These are phyloP conservation scores for Eulemur rubriventer DNA, from an alignment of 2,797 vertebrate genomes.

Conservation along the genomic window DNA sequence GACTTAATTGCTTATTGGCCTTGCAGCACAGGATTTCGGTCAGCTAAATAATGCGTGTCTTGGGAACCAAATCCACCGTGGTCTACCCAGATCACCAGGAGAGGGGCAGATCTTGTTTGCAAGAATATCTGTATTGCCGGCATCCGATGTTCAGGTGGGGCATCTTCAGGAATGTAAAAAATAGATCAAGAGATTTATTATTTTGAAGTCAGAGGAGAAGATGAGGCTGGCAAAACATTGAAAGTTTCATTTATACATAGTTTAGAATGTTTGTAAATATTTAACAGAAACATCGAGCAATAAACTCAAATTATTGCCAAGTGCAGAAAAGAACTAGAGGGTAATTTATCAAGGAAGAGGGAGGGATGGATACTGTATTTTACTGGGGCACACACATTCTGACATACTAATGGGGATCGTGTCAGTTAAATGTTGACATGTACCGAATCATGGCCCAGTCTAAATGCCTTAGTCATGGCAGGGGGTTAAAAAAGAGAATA, in stretches of 20 bases:
- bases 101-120: constrained; percentile 19
- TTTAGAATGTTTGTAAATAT: constrained; percentile 77
- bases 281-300: constrained; percentile 64
- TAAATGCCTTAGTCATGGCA: constrained; percentile 84
- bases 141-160: not conserved
- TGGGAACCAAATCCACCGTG: not conserved
- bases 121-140: not conserved
- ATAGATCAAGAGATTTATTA: constrained; percentile 61
- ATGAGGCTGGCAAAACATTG: constrained; percentile 5
- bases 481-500: constrained; percentile 83
- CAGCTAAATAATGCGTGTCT: not conserved
- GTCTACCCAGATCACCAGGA: not conserved
- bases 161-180: constrained; percentile 46
- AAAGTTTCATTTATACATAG: constrained; percentile 45
- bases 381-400: constrained; percentile 57
- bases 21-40: not conserved
- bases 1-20: not conserved
- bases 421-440: constrained; percentile 73
- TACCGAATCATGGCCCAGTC: constrained; percentile 72
- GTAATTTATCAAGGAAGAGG: not conserved
- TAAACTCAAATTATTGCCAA: constrained; percentile 60
- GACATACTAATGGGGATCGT: constrained; percentile 73
- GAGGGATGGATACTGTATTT: constrained; percentile 40
- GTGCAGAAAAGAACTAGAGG: not conserved
- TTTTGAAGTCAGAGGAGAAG: not conserved